phyloP scores from a whole-genome alignment of 2,888 invertebrate species.

The Panorpa germanica region DNA sequence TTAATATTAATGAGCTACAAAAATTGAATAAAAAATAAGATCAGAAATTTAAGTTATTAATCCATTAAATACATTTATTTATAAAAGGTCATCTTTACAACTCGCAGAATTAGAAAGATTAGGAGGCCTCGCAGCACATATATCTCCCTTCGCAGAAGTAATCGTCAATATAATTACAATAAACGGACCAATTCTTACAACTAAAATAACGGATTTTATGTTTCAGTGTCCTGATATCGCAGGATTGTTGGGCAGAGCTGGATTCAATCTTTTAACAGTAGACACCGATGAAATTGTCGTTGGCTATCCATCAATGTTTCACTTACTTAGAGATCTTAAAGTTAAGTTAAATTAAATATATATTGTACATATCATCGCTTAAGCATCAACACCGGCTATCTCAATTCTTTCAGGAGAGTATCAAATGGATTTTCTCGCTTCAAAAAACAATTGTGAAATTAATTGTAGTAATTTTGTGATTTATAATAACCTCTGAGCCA shows the following conservation, averaged over 20 bases:
- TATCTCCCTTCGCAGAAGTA: conserved; percentile 80
- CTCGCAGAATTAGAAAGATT: conserved; percentile 80
- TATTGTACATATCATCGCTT: too few relatives aligned
- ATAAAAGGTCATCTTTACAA: conserved; percentile 74
- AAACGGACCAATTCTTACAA: not conserved
- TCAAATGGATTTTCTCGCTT: conserved; percentile 2
- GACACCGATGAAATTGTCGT: conserved; percentile 85
- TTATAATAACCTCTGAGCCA: too few relatives aligned
- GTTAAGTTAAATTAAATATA: conserved; percentile 24
- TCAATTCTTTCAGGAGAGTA: too few relatives aligned
- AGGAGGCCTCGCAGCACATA: conserved; percentile 76
- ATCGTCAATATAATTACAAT: conserved; percentile 7
- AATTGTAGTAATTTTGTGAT: too few relatives aligned
- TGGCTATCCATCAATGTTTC: conserved; percentile 81
- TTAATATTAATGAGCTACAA: conserved; percentile 22
- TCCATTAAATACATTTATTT: conserved; percentile 7
- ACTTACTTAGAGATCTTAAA: conserved; percentile 84
- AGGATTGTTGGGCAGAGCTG: conserved; percentile 62
- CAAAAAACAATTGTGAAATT: not conserved
- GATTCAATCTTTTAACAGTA: conserved; percentile 82
- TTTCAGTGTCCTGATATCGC: conserved; percentile 59
- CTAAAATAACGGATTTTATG: not conserved
- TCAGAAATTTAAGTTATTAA: conserved; percentile 2
- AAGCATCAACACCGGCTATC: not conserved
- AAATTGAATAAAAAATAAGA: conserved; percentile 4